These are phyloP conservation scores for Dryococelus australis DNA, from an alignment of 2,888 invertebrate species.

Conservation along the genomic window DNA sequence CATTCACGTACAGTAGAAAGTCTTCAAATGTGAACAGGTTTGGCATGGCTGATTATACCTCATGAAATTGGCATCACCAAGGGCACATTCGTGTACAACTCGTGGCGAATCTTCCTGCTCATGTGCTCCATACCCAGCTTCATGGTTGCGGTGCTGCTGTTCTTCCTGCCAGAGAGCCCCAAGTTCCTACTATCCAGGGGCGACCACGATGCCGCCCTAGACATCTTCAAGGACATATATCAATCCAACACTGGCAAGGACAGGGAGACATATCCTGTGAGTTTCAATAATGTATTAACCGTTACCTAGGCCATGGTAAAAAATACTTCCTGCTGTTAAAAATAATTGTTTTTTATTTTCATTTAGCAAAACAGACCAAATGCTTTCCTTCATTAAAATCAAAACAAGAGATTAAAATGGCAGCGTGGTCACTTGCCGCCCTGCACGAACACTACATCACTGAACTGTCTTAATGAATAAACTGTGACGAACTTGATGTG, in stretches of 20 bases:
- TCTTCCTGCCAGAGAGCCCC: slow-evolving; percentile 89
- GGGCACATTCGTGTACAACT: slow-evolving; percentile 80
- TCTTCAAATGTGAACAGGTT: slow-evolving; percentile 56
- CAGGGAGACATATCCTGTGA: slow-evolving; percentile 78
- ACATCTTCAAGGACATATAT: slow-evolving; percentile 82
- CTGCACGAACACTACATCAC: too few relatives aligned
- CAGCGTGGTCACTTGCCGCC: too few relatives aligned
- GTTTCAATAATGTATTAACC: slow-evolving; percentile 50
- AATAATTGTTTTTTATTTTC: too few relatives aligned
- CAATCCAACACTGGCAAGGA: slow-evolving; percentile 80
- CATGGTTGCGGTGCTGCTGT: slow-evolving; percentile 81
- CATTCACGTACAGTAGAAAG: too few relatives aligned
- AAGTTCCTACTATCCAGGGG: slow-evolving; percentile 85
- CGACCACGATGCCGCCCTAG: slow-evolving; percentile 79
- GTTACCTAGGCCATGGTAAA: too few relatives aligned
- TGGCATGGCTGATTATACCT: slow-evolving; percentile 67
- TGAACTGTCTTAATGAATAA: too few relatives aligned
- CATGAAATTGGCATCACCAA: slow-evolving; percentile 71
- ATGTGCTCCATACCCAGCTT: slow-evolving; percentile 90
- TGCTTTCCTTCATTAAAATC: too few relatives aligned
- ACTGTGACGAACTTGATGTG: too few relatives aligned
- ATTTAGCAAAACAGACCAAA: too few relatives aligned
- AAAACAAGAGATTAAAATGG: too few relatives aligned
- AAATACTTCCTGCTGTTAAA: too few relatives aligned
- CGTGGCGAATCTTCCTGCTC: slow-evolving; percentile 90